These are phyloP conservation scores for Corythoichthys intestinalis DNA, from an alignment of 2,113 vertebrate genomes.

Conservation along the genomic window DNA sequence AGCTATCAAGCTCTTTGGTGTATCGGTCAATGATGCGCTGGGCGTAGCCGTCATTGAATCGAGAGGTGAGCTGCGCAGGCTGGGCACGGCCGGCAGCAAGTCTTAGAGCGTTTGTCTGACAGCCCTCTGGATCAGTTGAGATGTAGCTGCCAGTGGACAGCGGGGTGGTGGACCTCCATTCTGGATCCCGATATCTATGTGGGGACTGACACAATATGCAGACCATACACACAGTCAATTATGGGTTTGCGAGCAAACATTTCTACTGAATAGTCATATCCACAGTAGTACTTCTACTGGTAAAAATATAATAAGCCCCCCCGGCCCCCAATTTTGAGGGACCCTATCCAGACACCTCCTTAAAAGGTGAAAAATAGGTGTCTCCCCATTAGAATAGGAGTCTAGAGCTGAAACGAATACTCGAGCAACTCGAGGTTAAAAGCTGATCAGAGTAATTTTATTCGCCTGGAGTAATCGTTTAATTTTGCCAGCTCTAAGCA, in stretches of 20 bases:
- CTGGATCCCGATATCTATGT: slow-evolving; percentile 35
- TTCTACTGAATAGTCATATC: background rate
- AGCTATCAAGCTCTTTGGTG: slow-evolving; percentile 61
- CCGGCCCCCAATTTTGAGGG: too few species aligned
- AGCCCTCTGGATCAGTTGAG: slow-evolving; percentile 68
- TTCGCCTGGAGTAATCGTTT: too few species aligned
- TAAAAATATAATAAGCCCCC: background rate
- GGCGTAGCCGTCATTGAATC: slow-evolving; percentile 42
- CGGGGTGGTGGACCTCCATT: slow-evolving; percentile 73
- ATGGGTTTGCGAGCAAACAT: background rate
- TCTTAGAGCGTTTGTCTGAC: slow-evolving; percentile 10
- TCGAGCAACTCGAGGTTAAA: too few species aligned
- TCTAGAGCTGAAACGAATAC: too few species aligned
- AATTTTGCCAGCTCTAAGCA: too few species aligned
- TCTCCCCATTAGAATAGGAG: too few species aligned
- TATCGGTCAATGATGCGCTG: slow-evolving; percentile 66
- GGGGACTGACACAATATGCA: slow-evolving; percentile 27
- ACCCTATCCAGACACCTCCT: too few species aligned
- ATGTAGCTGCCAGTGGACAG: slow-evolving; percentile 83
- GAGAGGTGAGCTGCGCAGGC: background rate
- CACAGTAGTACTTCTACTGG: background rate
- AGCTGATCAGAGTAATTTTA: too few species aligned
- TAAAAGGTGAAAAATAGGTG: too few species aligned
- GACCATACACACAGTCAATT: background rate
- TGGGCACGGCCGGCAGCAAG: background rate